Percentiles rank a stretch among this genome's conserved stretches.
Conservation (phyloP, 2,888 invertebrate species). For the Stenodema calcarata region DNA sequence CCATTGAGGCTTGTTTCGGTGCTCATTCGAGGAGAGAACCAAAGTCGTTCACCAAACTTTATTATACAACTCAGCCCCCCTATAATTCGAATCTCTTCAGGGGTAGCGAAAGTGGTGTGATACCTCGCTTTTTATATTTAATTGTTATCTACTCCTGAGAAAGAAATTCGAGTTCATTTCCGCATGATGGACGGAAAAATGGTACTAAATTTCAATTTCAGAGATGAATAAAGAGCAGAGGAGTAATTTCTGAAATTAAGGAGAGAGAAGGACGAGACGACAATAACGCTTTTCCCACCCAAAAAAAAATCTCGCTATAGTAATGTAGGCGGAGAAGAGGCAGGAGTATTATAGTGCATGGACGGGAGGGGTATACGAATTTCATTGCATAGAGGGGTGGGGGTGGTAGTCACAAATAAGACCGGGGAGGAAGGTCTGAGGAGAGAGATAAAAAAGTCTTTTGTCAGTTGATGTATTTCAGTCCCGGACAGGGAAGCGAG, state of each 20-base stretch:
- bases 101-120: no score
- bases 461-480: conserved; percentile 42
- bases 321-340: background rate
- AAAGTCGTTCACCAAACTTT: no score
- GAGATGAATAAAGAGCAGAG: background rate
- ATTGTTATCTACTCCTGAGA: background rate
- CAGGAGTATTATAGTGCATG: background rate
- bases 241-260: conserved; percentile 10
- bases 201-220: background rate
- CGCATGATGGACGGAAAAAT: background rate
- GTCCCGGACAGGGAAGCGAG: conserved; percentile 25
- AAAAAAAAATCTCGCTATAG: background rate
- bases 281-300: background rate
- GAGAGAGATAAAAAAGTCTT: conserved; percentile 22
- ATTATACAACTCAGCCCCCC: no score
- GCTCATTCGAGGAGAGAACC: no score
- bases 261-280: background rate
- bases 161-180: background rate
- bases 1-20: no score
- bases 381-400: background rate
- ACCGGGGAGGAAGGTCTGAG: background rate
- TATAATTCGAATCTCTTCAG: no score
- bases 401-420: background rate
- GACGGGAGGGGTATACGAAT: background rate
- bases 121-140: no score